These are phyloP conservation scores for Peucedramus taeniatus DNA, from an alignment of 2,113 vertebrate species.

Conservation along the genomic window DNA sequence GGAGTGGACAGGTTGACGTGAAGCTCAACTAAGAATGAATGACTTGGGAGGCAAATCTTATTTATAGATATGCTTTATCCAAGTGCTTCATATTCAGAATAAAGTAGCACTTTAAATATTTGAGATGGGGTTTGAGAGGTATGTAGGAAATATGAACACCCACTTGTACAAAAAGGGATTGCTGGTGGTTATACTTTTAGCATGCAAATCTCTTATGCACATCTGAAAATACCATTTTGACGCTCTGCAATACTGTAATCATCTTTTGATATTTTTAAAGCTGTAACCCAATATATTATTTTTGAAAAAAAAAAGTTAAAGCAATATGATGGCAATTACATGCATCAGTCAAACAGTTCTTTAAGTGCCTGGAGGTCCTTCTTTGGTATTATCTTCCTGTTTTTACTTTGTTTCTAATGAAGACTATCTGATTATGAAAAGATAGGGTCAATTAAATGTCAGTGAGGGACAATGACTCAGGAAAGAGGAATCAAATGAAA, in stretches of 20 bases:
- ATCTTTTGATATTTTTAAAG: background rate
- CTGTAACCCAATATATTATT: background rate
- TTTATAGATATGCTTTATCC: background rate
- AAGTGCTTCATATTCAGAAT: background rate
- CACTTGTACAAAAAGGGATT: background rate
- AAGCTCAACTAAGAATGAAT: background rate
- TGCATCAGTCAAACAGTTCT: background rate
- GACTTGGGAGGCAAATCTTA: background rate
- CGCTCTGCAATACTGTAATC: background rate
- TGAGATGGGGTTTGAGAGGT: background rate
- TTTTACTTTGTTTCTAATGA: background rate
- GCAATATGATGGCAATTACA: background rate
- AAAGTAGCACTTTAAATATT: conserved; percentile 7
- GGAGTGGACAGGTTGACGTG: background rate
- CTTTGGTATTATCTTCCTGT: background rate
- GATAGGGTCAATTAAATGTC: background rate
- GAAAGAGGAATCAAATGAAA: background rate
- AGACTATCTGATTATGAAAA: background rate
- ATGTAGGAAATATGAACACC: background rate
- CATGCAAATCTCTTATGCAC: background rate
- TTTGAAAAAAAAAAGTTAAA: background rate
- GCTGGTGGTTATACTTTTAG: background rate
- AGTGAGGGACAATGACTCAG: background rate
- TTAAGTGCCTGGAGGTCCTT: background rate
- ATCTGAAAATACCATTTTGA: background rate